Percentiles rank a stretch among this genome's conserved stretches.
These are phyloP conservation scores for Parapsyche elsis DNA, from an alignment of 1,140 invertebrate species.

Conservation along the genomic window DNA sequence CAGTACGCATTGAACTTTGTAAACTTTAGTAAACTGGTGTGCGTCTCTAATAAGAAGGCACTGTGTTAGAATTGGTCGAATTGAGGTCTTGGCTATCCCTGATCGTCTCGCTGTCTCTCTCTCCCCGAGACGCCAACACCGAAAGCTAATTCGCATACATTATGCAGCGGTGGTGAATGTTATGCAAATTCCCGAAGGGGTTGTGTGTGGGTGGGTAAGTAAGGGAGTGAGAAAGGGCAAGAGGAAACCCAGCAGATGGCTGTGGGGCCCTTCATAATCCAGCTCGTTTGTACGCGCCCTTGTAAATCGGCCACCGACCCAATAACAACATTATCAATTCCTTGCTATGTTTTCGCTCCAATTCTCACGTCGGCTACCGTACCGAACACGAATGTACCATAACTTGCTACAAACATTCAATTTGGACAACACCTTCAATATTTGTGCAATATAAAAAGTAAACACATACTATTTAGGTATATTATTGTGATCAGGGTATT, in stretches of 20 bases:
- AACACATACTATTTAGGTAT: too few relatives aligned
- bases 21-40: too few relatives aligned
- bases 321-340: neutral
- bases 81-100: too few relatives aligned
- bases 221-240: neutral
- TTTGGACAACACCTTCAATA: too few relatives aligned
- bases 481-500: too few relatives aligned
- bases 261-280: neutral
- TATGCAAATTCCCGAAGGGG: constrained; percentile 34
- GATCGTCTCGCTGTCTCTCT: neutral
- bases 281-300: neutral
- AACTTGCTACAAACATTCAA: too few relatives aligned
- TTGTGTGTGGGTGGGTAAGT: neutral
- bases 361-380: too few relatives aligned
- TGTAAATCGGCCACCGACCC: neutral
- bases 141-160: constrained; percentile 34
- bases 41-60: too few relatives aligned
- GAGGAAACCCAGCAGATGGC: neutral
- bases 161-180: constrained; percentile 38
- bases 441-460: too few relatives aligned
- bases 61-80: too few relatives aligned
- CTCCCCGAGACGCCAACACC: constrained; percentile 13
- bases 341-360: neutral
- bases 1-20: too few relatives aligned
- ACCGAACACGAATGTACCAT: too few relatives aligned